phyloP scores from a whole-genome alignment of 2,113 vertebrate species.

The Channa argus region DNA sequence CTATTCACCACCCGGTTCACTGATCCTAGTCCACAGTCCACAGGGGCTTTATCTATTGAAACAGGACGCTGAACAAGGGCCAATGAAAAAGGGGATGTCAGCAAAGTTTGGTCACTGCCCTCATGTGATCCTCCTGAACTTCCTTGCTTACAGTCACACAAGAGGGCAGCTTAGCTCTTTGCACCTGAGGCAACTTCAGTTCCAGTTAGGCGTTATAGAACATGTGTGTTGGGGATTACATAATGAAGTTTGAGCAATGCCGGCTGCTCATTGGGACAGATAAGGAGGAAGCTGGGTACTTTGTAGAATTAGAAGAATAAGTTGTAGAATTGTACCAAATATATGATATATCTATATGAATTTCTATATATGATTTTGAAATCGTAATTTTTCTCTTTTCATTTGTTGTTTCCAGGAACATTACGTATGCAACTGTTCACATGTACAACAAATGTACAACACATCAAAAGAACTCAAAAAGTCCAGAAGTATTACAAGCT shows the following conservation, averaged over 20 bases:
- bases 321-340: too few species aligned
- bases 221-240: conserved; percentile 15
- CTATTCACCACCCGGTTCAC: conserved; percentile 23
- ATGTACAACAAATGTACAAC: too few species aligned
- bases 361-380: too few species aligned
- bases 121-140: conserved; percentile 72
- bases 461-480: too few species aligned
- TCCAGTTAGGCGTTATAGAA: conserved; percentile 22
- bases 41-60: conserved; percentile 58
- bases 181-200: conserved; percentile 13
- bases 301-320: neutral
- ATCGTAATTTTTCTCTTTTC: too few species aligned
- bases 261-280: neutral
- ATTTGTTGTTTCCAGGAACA: too few species aligned
- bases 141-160: conserved; percentile 62
- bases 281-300: neutral
- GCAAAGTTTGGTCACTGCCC: conserved; percentile 51
- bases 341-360: too few species aligned
- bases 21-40: conserved; percentile 54
- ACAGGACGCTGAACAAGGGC: conserved; percentile 65
- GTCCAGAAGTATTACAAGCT: too few species aligned
- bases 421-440: too few species aligned
- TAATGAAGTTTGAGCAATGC: conserved; percentile 12
- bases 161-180: conserved; percentile 26
- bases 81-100: conserved; percentile 69